phyloP scores from a whole-genome alignment of 64 coral and sea anemone species.

The Stichodactyla helianthus region DNA sequence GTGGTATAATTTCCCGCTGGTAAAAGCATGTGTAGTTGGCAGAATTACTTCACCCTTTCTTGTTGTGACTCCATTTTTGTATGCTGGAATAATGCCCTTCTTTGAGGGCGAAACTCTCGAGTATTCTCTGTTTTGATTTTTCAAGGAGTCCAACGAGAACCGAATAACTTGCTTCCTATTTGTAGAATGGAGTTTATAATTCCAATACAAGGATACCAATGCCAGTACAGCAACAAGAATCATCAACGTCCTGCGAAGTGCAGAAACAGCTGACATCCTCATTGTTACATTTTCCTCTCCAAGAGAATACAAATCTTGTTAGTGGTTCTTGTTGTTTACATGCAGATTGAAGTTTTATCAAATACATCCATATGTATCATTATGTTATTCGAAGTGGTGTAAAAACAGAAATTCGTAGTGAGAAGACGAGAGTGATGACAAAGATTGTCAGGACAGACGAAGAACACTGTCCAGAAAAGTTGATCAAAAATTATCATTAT shows the following conservation, averaged over 20 bases:
- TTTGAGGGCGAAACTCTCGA: neutral
- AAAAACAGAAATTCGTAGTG: neutral
- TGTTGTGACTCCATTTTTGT: neutral
- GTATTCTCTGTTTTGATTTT: neutral
- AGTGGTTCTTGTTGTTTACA: neutral
- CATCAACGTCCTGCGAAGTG: neutral
- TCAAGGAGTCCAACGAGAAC: neutral
- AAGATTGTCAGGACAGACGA: neutral
- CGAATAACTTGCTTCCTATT: neutral
- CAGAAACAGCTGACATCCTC: neutral
- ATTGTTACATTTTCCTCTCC: neutral
- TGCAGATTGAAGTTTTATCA: neutral
- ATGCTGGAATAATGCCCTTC: neutral
- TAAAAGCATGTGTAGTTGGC: neutral
- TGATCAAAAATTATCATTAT: neutral
- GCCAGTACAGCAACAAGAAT: neutral
- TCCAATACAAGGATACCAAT: neutral
- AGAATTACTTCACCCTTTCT: neutral
- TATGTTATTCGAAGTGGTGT: neutral
- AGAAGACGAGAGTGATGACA: neutral
- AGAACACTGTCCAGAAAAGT: neutral
- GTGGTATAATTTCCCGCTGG: neutral
- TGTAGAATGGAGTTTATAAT: constrained; percentile 5
- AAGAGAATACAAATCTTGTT: neutral
- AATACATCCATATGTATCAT: neutral